Base-by-base conservation (phyloP, 1,140 invertebrate genomes). In the Telenomus remus region DNA sequence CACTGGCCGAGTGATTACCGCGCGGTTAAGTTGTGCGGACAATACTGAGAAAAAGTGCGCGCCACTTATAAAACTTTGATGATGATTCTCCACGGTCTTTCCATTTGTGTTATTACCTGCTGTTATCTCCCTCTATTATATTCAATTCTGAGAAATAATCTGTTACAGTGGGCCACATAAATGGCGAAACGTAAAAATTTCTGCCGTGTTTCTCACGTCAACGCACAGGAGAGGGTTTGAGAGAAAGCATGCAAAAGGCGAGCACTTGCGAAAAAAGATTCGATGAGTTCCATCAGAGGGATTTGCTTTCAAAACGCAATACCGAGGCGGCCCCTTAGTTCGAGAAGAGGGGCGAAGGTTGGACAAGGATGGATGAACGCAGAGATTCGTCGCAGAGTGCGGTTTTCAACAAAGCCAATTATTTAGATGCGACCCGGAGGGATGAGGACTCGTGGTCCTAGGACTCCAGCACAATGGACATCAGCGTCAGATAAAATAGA, bases 341-440 rank as follows among this genome's bases (percentile, higher is more conserved):
- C 54, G 46, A 61, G 48, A 39, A 15, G 49, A 60, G 42, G 43
- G 34, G 57, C 43, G 37, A 64, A 43, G 65, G 65, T 68, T 54
- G 71, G 64, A 79, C 63, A 68, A 72, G 78, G 77, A 78, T 79
- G 66, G 77, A 73, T 66, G 73, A 71, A 72, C 42, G 50, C 16
- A 19, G n/a, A 78, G 84, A 87, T 88, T 88, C 85, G 87, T 88
- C 85, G 86, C 86, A 86, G 80, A 83, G 85, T 86, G 85, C 84
- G 86, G 80, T 86, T 88, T 87, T 88, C 85, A 87, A 87, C 86
- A 82, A 83, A 87, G 83, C 80, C 86, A 87, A 88, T 87, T 87
- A 88, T 87, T n/a, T 87, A 88, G 84, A 87, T 81, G 85, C 81
- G 85, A 85, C 80, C 72, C 42, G 33, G 57, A 56, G 70, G 53